Conservation (phyloP, 1,140 invertebrate genomes). For the Riptortus pedestris region DNA sequence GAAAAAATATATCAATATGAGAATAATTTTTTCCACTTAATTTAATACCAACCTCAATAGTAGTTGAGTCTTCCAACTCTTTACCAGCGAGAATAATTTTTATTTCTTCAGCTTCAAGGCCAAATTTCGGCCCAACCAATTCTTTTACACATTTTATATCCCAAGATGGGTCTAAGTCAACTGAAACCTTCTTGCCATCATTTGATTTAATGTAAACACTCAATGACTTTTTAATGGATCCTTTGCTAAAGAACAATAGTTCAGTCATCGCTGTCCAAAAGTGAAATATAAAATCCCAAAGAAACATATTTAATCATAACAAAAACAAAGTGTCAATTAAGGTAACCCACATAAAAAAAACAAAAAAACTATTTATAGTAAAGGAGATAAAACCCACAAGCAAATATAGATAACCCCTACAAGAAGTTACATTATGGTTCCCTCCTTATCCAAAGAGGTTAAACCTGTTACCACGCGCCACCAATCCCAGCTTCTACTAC, state of each 20-base stretch:
- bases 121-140: slow-evolving; percentile 55
- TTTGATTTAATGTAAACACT: slow-evolving; percentile 63
- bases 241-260: slow-evolving; percentile 49
- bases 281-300: slow-evolving; percentile 27
- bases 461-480: too few species aligned
- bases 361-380: too few species aligned
- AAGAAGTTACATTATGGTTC: too few species aligned
- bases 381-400: too few species aligned
- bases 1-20: too few species aligned
- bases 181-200: slow-evolving; percentile 49
- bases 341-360: too few species aligned
- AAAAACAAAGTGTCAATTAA: too few species aligned
- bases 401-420: too few species aligned
- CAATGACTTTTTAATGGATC: slow-evolving; percentile 48
- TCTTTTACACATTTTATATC: slow-evolving; percentile 65
- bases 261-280: slow-evolving; percentile 51
- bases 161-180: slow-evolving; percentile 63
- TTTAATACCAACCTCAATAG: slow-evolving; percentile 60
- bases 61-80: slow-evolving; percentile 60
- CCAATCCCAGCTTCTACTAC: too few species aligned
- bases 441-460: too few species aligned
- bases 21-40: too few species aligned
- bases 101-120: slow-evolving; percentile 55
- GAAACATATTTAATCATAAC: slow-evolving; percentile 5
- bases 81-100: slow-evolving; percentile 80